Percentiles rank a stretch among this genome's conserved stretches.
Evolutionary conservation across 2,797 vertebrate genomes (phyloP).

Genomic region (Brotula barbata): DNA sequence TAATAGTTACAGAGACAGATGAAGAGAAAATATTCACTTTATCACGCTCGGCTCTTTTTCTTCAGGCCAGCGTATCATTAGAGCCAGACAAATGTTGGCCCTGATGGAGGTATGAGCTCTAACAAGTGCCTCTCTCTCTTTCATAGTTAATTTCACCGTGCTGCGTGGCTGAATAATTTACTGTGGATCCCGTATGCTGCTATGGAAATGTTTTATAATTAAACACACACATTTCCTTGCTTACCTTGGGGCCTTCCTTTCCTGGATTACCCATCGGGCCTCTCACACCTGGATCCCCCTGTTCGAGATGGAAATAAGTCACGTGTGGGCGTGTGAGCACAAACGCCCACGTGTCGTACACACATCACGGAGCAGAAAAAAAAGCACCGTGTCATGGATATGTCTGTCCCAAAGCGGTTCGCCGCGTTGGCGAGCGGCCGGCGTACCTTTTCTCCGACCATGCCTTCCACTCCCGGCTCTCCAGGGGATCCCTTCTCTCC

Average conservation of each 20-base stretch:
- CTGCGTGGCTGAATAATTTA: constrained; percentile 11
- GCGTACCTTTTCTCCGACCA: constrained; percentile 76
- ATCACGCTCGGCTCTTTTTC: no score
- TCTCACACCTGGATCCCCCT: constrained; percentile 90
- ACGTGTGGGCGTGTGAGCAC: constrained; percentile 1
- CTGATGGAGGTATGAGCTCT: no score
- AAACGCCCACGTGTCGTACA: constrained; percentile 12
- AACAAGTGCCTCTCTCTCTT: no score
- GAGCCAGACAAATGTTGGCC: no score
- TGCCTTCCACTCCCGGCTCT: constrained; percentile 69
- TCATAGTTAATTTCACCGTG: no score
- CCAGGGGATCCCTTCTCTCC: constrained; percentile 81
- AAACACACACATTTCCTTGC: constrained; percentile 6
- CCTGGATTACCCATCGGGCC: constrained; percentile 93
- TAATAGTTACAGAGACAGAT: no score
- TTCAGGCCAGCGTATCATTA: no score
- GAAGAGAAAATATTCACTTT: no score
- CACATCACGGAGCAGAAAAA: constrained; percentile 8
- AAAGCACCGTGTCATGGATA: constrained; percentile 15
- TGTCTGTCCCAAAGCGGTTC: constrained; percentile 21
- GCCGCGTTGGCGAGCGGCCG: background rate
- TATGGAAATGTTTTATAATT: constrained; percentile 1
- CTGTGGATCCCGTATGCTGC: background rate
- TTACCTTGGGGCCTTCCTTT: constrained; percentile 96
- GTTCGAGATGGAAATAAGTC: constrained; percentile 26